Evolutionary conservation across 2,113 vertebrate genomes (phyloP).

Genomic region (Aspidoscelis tigris): DNA sequence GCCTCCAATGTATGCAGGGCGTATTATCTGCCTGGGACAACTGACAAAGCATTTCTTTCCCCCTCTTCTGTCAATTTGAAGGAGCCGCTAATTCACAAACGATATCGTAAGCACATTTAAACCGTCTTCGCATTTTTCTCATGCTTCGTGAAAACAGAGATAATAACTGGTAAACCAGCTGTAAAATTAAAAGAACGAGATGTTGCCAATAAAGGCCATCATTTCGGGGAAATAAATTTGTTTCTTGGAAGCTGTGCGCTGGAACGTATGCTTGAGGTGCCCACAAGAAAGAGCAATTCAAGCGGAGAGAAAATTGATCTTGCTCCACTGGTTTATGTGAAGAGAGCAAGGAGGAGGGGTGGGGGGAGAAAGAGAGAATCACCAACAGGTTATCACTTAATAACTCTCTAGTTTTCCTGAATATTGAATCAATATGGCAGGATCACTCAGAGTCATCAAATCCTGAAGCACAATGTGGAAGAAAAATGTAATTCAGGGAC

Average conservation of each 20-base stretch:
- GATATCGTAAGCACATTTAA: conserved; percentile 78
- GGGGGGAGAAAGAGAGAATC: conserved; percentile 52
- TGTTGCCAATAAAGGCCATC: conserved; percentile 84
- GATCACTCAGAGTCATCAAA: conserved; percentile 73
- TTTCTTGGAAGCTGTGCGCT: conserved; percentile 79
- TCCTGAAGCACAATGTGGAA: conserved; percentile 59
- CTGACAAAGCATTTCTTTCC: conserved; percentile 61
- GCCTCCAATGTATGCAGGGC: conserved; percentile 33
- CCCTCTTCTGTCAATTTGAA: conserved; percentile 72
- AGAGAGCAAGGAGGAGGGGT: conserved; percentile 60
- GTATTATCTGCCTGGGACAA: conserved; percentile 57
- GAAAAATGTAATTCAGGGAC: conserved; percentile 56
- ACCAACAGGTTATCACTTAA: conserved; percentile 80
- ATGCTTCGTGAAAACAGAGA: conserved; percentile 83
- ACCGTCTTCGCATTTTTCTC: conserved; percentile 79
- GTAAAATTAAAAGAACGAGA: conserved; percentile 87
- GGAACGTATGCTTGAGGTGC: conserved; percentile 76
- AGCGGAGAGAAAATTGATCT: conserved; percentile 81
- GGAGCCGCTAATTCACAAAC: conserved; percentile 76
- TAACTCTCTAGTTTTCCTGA: conserved; percentile 76
- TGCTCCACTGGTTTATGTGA: conserved; percentile 81
- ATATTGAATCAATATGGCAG: conserved; percentile 77
- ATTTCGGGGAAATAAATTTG: conserved; percentile 85
- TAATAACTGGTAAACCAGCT: conserved; percentile 86
- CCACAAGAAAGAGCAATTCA: conserved; percentile 81